Base-by-base conservation (phyloP, 2,113 vertebrate species). In the Hiodon tergisus region DNA sequence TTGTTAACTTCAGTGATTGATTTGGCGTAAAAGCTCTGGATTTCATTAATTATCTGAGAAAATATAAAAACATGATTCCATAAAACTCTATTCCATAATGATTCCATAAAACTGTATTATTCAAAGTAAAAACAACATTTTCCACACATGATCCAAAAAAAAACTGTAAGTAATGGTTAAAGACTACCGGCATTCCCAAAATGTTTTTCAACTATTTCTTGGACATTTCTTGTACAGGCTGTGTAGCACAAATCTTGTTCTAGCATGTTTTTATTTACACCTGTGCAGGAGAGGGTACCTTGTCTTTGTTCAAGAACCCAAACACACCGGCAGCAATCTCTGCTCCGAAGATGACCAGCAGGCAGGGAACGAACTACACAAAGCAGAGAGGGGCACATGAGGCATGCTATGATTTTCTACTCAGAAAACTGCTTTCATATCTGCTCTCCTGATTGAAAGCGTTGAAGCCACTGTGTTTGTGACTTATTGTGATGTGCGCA, bases 251-350 rank as follows among this genome's bases (percentile, higher is more conserved):
- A 31, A 31, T 31, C 31, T 31, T 31, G 31, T 31, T 0, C 1
- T 31, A 31, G 31, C 31, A 31, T 31, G 31, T 31, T 31, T 31
- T 31, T 31, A 31, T 31, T 31, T 31, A 31, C 31, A 31, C 31
- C 11, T 8, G 47, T n/a, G 31, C n/a, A 13, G 11, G 57, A 59
- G 60, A 60, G 31, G 4, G 31, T 88, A 98, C 97, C 89, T 90
- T 89, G 53, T 92, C 90, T 87, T 96, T 99, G 87, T 94, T 98
- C 75, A 98, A 78, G 85, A 98, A 99, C 71, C 95, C 95, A 89
- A 98, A 98, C 69, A 98, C 95, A 59, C 96, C 96, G 74, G 95
- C 94, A 52, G 96, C 94, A 76, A 99, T 84, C 86, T 99, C 97
- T 62, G 96, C 94, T 16, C 94, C 95, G 85, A 99, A 98, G 89